These are phyloP conservation scores for Eucidaris tribuloides DNA, from an alignment of 35 echinoderm and acorn worm genomes.

Conservation along the genomic window DNA sequence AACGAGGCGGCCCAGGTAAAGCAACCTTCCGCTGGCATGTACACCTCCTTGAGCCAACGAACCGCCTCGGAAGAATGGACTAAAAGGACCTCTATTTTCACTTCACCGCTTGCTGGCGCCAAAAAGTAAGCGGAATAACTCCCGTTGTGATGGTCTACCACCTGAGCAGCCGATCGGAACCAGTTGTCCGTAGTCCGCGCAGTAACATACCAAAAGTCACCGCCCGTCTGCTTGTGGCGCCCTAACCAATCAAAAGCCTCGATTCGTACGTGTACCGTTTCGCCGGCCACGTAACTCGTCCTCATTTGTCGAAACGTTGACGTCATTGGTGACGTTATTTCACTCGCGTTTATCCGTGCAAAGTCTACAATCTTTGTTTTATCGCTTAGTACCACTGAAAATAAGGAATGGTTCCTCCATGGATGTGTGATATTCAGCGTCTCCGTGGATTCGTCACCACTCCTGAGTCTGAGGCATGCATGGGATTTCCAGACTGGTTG, in stretches of 20 bases:
- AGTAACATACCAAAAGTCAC: slow-evolving; percentile 8
- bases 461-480: neutral
- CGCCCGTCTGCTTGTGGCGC: neutral
- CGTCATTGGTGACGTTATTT: neutral
- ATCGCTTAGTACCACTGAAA: neutral
- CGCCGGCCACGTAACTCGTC: neutral
- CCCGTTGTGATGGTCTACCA: slow-evolving; percentile 10
- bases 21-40: slow-evolving; percentile 2
- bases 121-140: slow-evolving; percentile 15
- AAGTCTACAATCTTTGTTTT: neutral
- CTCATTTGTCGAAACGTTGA: neutral
- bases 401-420: neutral
- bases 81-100: neutral
- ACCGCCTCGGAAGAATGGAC: neutral
- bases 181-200: neutral
- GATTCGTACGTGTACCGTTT: neutral
- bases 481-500: neutral
- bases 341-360: neutral
- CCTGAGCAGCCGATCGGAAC: neutral
- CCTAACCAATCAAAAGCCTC: neutral
- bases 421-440: neutral
- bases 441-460: neutral
- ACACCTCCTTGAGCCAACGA: neutral
- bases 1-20: slow-evolving; percentile 1
- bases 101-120: neutral